These are phyloP conservation scores for Turritopsis dohrnii DNA, from an alignment of 30 jellyfish, hydroid and myxozoan genomes.

Conservation along the genomic window DNA sequence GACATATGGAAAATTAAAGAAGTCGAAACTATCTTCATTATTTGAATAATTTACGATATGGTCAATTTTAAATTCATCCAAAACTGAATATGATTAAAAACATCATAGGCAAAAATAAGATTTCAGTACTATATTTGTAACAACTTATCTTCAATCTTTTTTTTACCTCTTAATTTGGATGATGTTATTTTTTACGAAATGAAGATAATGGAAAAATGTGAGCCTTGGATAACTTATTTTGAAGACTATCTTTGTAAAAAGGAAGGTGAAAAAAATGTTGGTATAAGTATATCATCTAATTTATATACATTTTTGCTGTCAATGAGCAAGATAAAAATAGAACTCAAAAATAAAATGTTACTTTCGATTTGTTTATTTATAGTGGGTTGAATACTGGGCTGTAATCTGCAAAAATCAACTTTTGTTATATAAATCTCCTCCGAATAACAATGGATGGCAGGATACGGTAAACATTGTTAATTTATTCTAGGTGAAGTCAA, in stretches of 20 bases:
- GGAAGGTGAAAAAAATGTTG: background rate
- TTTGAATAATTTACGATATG: too few species aligned
- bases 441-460: conserved; percentile 36
- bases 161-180: background rate
- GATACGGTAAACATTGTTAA: conserved; percentile 39
- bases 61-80: too few species aligned
- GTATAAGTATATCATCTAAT: background rate
- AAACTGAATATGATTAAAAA: too few species aligned
- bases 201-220: background rate
- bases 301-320: too few species aligned
- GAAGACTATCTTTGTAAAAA: background rate
- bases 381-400: conserved; percentile 73
- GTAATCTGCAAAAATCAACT: conserved; percentile 42
- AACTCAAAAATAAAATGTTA: too few species aligned
- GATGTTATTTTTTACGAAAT: background rate
- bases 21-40: too few species aligned
- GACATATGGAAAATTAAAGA: background rate
- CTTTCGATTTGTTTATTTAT: background rate
- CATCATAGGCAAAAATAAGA: too few species aligned
- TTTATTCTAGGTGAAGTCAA: background rate
- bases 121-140: too few species aligned
- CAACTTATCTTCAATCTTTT: too few species aligned
- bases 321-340: too few species aligned
- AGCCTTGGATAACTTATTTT: background rate
- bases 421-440: conserved; percentile 37